phyloP scores from a whole-genome alignment of 2,888 invertebrate genomes.

The Aricia artaxerxes region DNA sequence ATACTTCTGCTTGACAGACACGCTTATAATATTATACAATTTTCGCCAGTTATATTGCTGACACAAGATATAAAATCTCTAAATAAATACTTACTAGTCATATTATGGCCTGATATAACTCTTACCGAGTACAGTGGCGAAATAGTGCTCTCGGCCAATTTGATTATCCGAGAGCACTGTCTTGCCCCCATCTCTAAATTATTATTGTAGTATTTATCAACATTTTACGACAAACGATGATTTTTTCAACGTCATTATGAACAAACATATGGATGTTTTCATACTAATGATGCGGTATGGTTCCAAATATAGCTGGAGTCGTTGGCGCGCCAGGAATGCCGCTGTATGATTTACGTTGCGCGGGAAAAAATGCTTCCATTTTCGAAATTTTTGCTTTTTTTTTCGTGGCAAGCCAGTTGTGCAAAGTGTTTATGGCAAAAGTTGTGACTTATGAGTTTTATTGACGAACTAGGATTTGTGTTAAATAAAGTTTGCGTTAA shows the following conservation, averaged over 20 bases:
- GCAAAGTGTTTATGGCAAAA: background rate
- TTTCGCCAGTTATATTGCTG: too few species aligned
- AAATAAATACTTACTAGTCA: too few species aligned
- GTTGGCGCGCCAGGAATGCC: conserved; percentile 51
- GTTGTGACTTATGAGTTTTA: background rate
- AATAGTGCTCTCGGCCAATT: too few species aligned
- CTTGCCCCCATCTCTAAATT: too few species aligned
- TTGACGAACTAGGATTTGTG: background rate
- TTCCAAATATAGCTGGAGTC: conserved; percentile 55
- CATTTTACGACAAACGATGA: background rate
- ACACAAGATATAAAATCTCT: too few species aligned
- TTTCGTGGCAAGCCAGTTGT: background rate
- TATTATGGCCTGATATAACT: too few species aligned
- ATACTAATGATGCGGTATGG: conserved; percentile 64
- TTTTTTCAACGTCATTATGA: conserved; percentile 12
- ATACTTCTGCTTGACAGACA: too few species aligned
- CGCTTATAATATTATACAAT: too few species aligned
- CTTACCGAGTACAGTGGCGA: too few species aligned
- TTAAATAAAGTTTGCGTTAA: too few species aligned
- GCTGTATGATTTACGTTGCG: conserved; percentile 58
- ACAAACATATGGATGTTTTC: conserved; percentile 37
- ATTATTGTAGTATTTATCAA: too few species aligned
- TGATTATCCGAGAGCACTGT: too few species aligned
- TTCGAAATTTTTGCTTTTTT: background rate
- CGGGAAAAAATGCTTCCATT: conserved; percentile 29